A percentile compares a stretch with the other conserved stretches of the same genome.
These are phyloP conservation scores for Poliocrania exsul DNA, from an alignment of 2,797 vertebrate species.

Conservation along the genomic window DNA sequence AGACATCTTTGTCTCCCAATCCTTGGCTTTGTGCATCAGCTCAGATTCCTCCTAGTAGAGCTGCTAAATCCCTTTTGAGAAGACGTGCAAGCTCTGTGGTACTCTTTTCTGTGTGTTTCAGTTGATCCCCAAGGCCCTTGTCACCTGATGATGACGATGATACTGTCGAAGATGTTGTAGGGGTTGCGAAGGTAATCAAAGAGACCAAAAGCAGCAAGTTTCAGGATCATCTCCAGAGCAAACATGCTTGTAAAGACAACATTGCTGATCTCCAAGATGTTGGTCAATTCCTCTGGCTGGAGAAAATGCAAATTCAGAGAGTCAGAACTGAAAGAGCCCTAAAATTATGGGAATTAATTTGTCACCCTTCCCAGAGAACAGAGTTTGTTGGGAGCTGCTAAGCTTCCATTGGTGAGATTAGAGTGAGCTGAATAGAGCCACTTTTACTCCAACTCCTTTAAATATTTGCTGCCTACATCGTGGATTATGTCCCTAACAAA, in stretches of 20 bases:
- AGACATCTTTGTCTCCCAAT: not conserved
- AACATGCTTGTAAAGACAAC: conserved; percentile 99
- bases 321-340: conserved; percentile 62
- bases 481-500: not conserved
- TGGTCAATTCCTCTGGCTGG: conserved; percentile 94
- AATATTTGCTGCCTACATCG: not conserved
- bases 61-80: not conserved
- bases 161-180: conserved; percentile 95
- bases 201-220: conserved; percentile 91
- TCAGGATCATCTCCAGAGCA: conserved; percentile 96
- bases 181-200: conserved; percentile 94
- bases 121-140: not conserved
- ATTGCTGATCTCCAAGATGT: conserved; percentile 95
- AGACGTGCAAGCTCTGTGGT: not conserved
- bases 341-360: not conserved
- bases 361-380: not conserved
- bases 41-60: not conserved
- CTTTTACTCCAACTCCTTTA: not conserved
- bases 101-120: not conserved
- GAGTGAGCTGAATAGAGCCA: not conserved
- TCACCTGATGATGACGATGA: conserved; percentile 98
- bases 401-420: not conserved
- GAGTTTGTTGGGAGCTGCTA: not conserved
- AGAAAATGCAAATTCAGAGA: conserved; percentile 56
- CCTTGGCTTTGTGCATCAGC: not conserved